phyloP scores from a whole-genome alignment of 2,888 invertebrate genomes.

The Dryocosmus kuriphilus region DNA sequence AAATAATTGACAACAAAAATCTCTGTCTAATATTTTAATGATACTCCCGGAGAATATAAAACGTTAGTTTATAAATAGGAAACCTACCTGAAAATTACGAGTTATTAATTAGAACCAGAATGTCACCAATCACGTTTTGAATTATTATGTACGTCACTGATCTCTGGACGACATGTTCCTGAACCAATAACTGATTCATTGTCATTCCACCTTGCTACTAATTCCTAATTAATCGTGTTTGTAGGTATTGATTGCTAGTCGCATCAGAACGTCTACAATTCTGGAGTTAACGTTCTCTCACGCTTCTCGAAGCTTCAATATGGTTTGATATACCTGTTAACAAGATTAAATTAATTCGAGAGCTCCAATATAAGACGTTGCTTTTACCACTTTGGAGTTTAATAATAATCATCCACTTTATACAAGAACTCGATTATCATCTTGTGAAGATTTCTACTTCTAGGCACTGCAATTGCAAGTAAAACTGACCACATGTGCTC shows the following conservation, averaged over 20 bases:
- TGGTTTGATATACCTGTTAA: background rate
- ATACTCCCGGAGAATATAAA: too few relatives aligned
- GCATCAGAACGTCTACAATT: slow-evolving; percentile 1
- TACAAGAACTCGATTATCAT: background rate
- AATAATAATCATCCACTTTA: background rate
- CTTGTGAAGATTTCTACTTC: background rate
- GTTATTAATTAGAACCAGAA: background rate
- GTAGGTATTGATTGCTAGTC: background rate
- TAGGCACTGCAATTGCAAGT: background rate
- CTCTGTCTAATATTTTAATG: too few relatives aligned
- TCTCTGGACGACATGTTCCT: background rate
- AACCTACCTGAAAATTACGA: background rate
- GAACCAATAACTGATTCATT: slow-evolving; percentile 2
- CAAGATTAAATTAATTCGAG: background rate
- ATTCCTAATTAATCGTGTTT: slow-evolving; percentile 2
- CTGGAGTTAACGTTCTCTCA: background rate
- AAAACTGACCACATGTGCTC: background rate
- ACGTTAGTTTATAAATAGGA: too few relatives aligned
- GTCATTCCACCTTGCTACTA: background rate
- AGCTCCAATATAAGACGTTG: too few relatives aligned
- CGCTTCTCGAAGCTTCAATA: too few relatives aligned
- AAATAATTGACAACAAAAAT: too few relatives aligned
- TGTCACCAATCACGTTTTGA: background rate
- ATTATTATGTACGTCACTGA: slow-evolving; percentile 4
- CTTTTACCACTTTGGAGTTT: background rate